These are phyloP conservation scores for Scaptomyza caliginosa DNA, from an alignment of 2,888 invertebrate genomes.

Conservation along the genomic window DNA sequence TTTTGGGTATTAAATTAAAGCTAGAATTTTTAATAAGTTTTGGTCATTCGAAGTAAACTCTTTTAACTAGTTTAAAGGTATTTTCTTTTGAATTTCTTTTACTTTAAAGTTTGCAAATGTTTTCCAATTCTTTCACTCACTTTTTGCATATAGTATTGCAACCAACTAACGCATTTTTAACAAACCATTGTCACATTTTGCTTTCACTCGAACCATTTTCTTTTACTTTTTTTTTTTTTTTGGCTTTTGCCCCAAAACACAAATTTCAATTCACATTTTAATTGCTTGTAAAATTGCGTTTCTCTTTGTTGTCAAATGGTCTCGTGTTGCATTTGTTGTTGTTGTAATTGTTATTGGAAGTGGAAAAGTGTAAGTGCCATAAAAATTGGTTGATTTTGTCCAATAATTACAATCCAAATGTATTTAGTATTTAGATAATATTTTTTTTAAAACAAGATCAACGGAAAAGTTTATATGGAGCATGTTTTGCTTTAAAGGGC, in stretches of 20 bases:
- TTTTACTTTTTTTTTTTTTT: slow-evolving; percentile 3
- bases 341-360: not conserved
- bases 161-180: slow-evolving; percentile 50
- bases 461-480: too few relatives aligned
- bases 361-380: not conserved
- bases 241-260: slow-evolving; percentile 37
- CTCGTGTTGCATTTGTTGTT: not conserved
- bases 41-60: too few relatives aligned
- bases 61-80: too few relatives aligned
- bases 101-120: not conserved
- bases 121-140: not conserved
- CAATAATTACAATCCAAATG: too few relatives aligned
- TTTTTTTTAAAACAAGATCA: too few relatives aligned
- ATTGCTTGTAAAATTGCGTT: slow-evolving; percentile 70
- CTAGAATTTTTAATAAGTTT: too few relatives aligned
- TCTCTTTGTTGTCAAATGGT: slow-evolving; percentile 7
- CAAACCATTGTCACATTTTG: slow-evolving; percentile 39
- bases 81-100: too few relatives aligned
- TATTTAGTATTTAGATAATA: too few relatives aligned
- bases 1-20: too few relatives aligned
- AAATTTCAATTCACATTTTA: slow-evolving; percentile 72
- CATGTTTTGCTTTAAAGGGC: too few relatives aligned
- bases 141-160: slow-evolving; percentile 23
- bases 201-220: not conserved
- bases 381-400: not conserved